A percentile compares a stretch with the other conserved stretches of the same genome.
Conservation (phyloP, 53 echinoderm and acorn worm genomes). For the Hippasteria phrygiana region DNA sequence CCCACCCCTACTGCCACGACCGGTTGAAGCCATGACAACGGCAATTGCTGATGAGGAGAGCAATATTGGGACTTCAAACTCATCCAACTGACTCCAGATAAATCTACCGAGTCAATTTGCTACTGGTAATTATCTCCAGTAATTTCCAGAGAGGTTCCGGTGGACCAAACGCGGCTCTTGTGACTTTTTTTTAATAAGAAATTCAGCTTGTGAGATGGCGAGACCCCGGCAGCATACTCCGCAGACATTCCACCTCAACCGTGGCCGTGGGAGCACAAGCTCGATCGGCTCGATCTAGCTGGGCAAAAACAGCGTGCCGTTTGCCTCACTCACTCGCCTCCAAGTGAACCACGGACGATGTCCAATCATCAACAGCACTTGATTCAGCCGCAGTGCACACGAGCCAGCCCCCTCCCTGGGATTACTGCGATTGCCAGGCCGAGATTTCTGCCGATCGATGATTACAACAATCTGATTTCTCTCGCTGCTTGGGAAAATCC, state of each 20-base stretch:
- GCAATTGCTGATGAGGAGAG: no score
- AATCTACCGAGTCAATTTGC: not conserved
- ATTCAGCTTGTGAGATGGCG: no score
- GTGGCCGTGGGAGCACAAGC: no score
- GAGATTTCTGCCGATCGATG: conserved; percentile 41
- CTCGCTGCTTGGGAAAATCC: not conserved
- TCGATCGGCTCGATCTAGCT: no score
- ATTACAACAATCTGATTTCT: conserved; percentile 49
- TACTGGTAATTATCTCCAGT: not conserved
- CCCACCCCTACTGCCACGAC: not conserved
- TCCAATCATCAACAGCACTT: conserved; percentile 28
- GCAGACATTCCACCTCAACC: no score
- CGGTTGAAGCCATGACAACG: conserved; percentile 45
- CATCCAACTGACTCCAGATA: not conserved
- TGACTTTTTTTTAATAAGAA: no score
- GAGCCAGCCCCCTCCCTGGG: conserved; percentile 30
- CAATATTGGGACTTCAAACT: no score
- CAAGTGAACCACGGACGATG: not conserved
- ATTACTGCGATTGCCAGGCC: conserved; percentile 33
- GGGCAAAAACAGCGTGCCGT: no score
- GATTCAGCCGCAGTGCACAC: not conserved
- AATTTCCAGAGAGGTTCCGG: no score
- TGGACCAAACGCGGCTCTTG: no score
- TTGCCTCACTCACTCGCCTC: not conserved
- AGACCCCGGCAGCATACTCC: no score